These are phyloP conservation scores for Rattus norvegicus DNA, from an alignment of 2,113 vertebrate genomes.

Conservation along the genomic window GRCr8 NC_086030.1:15116001-15116500, in stretches of 20 bases:
- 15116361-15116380: not conserved
- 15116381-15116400: not conserved
- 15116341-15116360: not conserved
- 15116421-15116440: not conserved
- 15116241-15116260: not conserved
- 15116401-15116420: too few relatives aligned
- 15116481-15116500: too few relatives aligned
- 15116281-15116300: not conserved
- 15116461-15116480: not conserved
- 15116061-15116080: not conserved
- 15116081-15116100: not conserved
- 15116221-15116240: not conserved
- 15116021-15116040: not conserved
- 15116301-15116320: too few relatives aligned
- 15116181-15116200: not conserved
- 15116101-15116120: not conserved
- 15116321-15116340: not conserved
- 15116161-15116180: not conserved
- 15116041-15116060: not conserved
- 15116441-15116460: not conserved
- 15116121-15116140: too few relatives aligned
- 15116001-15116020: not conserved
- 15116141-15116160: not conserved
- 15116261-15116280: not conserved
- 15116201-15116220: not conserved